Percentiles rank a stretch among this genome's conserved stretches.
Evolutionary conservation across 1,140 invertebrate species (phyloP).

Genomic region (Bombyx mandarina): DNA sequence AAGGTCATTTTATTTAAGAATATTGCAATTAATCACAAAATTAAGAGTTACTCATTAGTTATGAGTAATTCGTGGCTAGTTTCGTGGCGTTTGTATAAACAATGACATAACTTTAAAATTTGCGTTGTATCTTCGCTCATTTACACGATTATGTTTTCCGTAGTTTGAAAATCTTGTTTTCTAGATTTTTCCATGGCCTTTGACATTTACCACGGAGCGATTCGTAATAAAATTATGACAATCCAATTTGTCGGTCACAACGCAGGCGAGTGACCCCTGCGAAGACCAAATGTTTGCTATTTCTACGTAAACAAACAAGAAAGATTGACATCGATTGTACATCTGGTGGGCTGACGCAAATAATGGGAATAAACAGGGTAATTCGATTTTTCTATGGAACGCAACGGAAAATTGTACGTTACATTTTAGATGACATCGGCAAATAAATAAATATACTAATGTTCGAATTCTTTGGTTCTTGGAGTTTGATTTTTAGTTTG

Average conservation of each 20-base stretch:
- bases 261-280: slow-evolving; percentile 47
- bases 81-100: slow-evolving; percentile 1
- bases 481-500: too few relatives aligned
- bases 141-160: too few relatives aligned
- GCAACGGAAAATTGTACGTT: slow-evolving; percentile 53
- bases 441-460: too few relatives aligned
- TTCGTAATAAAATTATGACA: slow-evolving; percentile 54
- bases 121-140: too few relatives aligned
- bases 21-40: too few relatives aligned
- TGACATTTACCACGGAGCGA: slow-evolving; percentile 18
- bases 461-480: too few relatives aligned
- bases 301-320: slow-evolving; percentile 62
- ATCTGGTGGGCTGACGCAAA: slow-evolving; percentile 61
- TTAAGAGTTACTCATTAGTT: too few relatives aligned
- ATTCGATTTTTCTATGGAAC: slow-evolving; percentile 58
- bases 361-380: slow-evolving; percentile 64
- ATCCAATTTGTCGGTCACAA: slow-evolving; percentile 50
- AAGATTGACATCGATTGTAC: slow-evolving; percentile 65
- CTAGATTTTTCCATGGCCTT: slow-evolving; percentile 9
- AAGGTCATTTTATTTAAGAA: too few relatives aligned
- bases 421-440: background rate
- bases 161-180: too few relatives aligned
- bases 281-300: slow-evolving; percentile 54
- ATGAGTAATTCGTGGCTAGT: too few relatives aligned
- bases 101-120: background rate